Conservation (phyloP, 1,140 invertebrate species). For the Eurosta solidaginis region DNA sequence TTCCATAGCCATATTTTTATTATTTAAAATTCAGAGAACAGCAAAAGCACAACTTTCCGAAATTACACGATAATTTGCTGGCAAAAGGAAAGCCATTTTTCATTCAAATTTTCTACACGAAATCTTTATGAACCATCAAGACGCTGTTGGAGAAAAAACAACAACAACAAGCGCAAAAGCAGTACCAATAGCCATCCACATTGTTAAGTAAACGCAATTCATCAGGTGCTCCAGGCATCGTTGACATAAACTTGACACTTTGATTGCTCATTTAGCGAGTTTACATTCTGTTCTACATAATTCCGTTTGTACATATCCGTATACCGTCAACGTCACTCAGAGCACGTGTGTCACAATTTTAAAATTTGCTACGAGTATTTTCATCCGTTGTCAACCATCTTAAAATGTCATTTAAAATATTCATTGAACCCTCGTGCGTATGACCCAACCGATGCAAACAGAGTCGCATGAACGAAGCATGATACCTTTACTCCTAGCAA, state of each 20-base stretch:
- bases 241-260: neutral
- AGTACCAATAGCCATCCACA: neutral
- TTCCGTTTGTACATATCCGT: too few relatives aligned
- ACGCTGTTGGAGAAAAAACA: neutral
- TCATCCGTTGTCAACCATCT: neutral
- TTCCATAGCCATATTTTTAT: too few relatives aligned
- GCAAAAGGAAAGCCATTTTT: too few relatives aligned
- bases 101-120: neutral
- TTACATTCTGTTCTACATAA: neutral
- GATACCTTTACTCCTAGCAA: neutral
- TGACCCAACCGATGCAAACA: neutral
- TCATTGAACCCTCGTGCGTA: neutral
- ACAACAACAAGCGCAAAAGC: neutral
- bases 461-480: neutral
- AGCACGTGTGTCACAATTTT: too few relatives aligned
- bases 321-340: too few relatives aligned
- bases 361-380: too few relatives aligned
- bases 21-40: too few relatives aligned
- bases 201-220: neutral
- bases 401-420: slow-evolving; percentile 1
- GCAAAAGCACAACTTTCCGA: too few relatives aligned
- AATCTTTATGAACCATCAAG: neutral
- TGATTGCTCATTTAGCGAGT: neutral
- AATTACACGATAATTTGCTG: too few relatives aligned
- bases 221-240: neutral